phyloP scores from a whole-genome alignment of 2,797 vertebrate genomes.

The Pyrrhura leucotis region DNA sequence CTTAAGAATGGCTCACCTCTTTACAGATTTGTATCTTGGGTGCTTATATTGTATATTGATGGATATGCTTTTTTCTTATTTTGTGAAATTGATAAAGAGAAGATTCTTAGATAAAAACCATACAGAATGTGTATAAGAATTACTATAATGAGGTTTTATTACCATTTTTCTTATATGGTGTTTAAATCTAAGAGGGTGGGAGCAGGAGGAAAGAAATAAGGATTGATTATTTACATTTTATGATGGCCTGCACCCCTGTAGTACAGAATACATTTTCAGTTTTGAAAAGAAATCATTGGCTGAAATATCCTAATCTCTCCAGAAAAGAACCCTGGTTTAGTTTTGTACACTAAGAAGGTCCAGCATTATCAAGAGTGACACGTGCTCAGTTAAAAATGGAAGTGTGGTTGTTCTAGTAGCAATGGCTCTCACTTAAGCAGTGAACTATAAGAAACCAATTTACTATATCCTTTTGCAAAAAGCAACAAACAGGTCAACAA shows the following conservation, averaged over 20 bases:
- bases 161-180: not conserved
- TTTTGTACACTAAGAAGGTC: not conserved
- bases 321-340: not conserved
- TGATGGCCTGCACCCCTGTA: not conserved
- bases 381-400: not conserved
- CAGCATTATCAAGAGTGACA: not conserved
- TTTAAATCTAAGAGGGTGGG: not conserved
- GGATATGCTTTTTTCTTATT: not conserved
- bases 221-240: not conserved
- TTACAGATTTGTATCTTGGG: not conserved
- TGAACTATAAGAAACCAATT: not conserved
- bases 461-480: not conserved
- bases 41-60: not conserved
- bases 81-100: not conserved
- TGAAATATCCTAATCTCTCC: not conserved
- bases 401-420: not conserved
- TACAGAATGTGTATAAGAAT: not conserved
- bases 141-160: not conserved
- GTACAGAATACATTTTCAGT: not conserved
- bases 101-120: not conserved
- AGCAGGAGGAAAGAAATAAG: not conserved
- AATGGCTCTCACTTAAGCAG: not conserved
- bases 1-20: not conserved
- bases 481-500: not conserved
- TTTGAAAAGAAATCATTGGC: not conserved